phyloP scores from a whole-genome alignment of 2,113 vertebrate species.

The Crotalus horridus region DNA sequence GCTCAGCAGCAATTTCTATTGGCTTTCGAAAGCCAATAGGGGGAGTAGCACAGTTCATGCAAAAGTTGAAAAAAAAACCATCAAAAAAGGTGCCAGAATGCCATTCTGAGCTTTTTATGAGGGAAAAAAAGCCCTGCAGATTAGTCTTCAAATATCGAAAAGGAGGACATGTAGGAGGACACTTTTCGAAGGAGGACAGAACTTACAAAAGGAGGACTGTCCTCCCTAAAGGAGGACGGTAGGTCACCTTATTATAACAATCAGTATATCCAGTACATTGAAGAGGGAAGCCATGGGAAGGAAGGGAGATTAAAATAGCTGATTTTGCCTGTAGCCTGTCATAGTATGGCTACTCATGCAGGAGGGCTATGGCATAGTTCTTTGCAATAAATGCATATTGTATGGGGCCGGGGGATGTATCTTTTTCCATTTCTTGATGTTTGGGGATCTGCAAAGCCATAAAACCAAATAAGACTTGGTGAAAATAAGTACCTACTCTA shows the following conservation, averaged over 20 bases:
- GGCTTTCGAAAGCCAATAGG: no score
- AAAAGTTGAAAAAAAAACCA: no score
- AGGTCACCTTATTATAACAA: background rate
- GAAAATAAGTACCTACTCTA: background rate
- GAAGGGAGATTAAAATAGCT: background rate
- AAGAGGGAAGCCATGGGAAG: background rate
- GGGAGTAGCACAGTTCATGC: no score
- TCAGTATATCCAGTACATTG: background rate
- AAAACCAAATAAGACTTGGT: background rate
- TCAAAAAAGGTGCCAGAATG: no score
- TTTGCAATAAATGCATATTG: background rate
- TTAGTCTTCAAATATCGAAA: no score
- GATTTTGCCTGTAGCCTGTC: background rate
- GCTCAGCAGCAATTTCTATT: no score
- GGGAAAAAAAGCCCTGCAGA: no score
- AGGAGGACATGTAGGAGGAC: no score
- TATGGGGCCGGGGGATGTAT: background rate
- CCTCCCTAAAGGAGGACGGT: no score
- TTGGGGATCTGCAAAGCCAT: background rate
- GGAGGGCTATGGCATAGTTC: background rate
- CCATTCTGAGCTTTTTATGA: no score
- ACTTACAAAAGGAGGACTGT: no score
- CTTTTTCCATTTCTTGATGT: background rate
- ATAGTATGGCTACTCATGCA: background rate
- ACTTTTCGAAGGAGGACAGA: no score